Percentiles rank a stretch among this genome's conserved stretches.
Evolutionary conservation across 1,140 invertebrate species (phyloP).

Genomic region (Drosophila lowei): DNA sequence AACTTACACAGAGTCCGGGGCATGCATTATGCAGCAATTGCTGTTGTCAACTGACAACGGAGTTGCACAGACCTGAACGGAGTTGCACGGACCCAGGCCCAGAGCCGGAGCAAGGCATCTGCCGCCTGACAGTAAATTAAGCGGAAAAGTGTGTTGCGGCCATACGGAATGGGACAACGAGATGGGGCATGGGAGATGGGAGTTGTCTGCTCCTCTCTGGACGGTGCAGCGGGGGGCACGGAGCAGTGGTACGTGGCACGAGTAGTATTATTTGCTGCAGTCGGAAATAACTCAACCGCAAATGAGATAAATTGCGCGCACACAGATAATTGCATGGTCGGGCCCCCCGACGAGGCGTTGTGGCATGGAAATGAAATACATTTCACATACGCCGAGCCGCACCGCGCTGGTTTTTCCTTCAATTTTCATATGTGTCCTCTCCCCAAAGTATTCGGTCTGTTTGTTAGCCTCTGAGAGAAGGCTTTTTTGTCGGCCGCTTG

Average conservation of each 20-base stretch:
- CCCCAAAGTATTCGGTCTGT: constrained; percentile 40
- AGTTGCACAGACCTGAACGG: constrained; percentile 2
- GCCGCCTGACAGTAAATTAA: constrained; percentile 79
- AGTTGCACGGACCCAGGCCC: neutral
- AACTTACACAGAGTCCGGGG: constrained; percentile 45
- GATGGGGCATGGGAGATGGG: neutral
- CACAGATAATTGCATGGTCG: constrained; percentile 77
- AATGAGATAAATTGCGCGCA: constrained; percentile 83
- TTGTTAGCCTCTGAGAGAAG: constrained; percentile 40
- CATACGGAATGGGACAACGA: constrained; percentile 20
- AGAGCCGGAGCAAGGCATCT: constrained; percentile 32
- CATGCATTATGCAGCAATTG: constrained; percentile 79
- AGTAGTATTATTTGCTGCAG: constrained; percentile 72
- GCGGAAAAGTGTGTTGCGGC: constrained; percentile 75
- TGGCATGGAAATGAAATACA: constrained; percentile 45
- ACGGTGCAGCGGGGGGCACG: constrained; percentile 13
- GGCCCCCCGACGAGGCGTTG: constrained; percentile 40
- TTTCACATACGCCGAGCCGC: constrained; percentile 38
- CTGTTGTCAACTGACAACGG: constrained; percentile 70
- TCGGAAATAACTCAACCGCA: constrained; percentile 83
- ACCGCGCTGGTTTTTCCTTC: constrained; percentile 15
- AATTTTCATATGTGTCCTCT: constrained; percentile 21
- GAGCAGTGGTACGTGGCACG: neutral
- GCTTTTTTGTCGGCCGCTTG: constrained; percentile 22
- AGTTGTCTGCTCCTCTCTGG: neutral